Percentiles rank a stretch among this genome's conserved stretches.
Evolutionary conservation across 1,140 invertebrate species (phyloP).

Genomic region (Sitobion miscanthi): DNA sequence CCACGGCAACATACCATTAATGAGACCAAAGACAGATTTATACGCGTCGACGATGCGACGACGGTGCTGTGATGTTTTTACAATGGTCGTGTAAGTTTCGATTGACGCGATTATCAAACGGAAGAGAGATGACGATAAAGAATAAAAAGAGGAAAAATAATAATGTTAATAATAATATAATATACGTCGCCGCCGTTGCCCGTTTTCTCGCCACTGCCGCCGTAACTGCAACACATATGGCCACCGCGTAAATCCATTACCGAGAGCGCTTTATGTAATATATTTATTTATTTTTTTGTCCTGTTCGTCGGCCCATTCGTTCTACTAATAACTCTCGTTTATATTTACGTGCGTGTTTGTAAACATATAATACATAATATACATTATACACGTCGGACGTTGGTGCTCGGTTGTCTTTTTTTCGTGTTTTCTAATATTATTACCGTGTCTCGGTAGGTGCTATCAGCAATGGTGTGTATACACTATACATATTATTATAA

Average conservation of each 20-base stretch:
- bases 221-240: not conserved
- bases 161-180: not conserved
- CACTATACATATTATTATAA: not conserved
- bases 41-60: not conserved
- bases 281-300: not conserved
- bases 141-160: not conserved
- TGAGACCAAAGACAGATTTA: conserved; percentile 49
- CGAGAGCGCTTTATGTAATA: not conserved
- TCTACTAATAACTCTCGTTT: conserved; percentile 18
- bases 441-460: not conserved
- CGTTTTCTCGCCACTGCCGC: too few species aligned
- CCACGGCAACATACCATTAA: conserved; percentile 1
- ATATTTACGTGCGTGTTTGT: not conserved
- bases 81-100: not conserved
- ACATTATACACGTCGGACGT: not conserved
- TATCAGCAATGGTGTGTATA: not conserved
- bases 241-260: not conserved
- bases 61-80: not conserved
- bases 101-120: not conserved
- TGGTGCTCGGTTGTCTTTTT: not conserved
- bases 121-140: not conserved
- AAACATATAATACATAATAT: not conserved
- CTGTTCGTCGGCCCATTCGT: not conserved
- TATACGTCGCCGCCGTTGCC: not conserved
- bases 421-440: not conserved